Conservation (phyloP, 2,888 invertebrate species). For the Sphaerophoria taeniata region DNA sequence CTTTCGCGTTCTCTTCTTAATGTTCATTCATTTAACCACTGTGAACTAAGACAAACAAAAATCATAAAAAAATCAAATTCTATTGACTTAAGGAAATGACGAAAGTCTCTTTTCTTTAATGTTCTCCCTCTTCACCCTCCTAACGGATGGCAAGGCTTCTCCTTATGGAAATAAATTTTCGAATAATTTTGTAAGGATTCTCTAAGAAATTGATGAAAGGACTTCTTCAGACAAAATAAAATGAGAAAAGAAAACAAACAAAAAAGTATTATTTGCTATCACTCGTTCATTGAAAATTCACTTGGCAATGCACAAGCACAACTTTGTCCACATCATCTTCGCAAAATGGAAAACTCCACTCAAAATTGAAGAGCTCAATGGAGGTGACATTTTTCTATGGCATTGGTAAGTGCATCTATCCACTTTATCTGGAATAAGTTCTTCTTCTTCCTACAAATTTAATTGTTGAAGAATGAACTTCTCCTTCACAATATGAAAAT, state of each 20-base stretch:
- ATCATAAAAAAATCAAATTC: conserved; percentile 32
- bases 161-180: conserved; percentile 17
- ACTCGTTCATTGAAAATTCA: conserved; percentile 32
- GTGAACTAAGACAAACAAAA: conserved; percentile 26
- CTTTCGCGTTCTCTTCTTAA: conserved; percentile 37
- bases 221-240: conserved; percentile 14
- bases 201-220: conserved; percentile 35
- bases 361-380: conserved; percentile 27
- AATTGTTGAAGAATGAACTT: not conserved
- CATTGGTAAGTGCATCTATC: conserved; percentile 41
- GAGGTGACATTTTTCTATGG: conserved; percentile 39
- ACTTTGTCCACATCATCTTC: conserved; percentile 37
- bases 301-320: conserved; percentile 28
- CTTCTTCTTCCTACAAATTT: not conserved
- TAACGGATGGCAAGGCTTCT: no score
- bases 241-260: no score
- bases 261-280: conserved; percentile 13
- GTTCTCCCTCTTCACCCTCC: not conserved
- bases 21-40: conserved; percentile 17
- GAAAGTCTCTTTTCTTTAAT: conserved; percentile 10
- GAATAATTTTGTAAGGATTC: conserved; percentile 50
- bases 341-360: conserved; percentile 16
- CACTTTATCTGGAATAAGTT: conserved; percentile 36
- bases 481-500: not conserved
- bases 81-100: conserved; percentile 48